Evolutionary conservation across 1,140 invertebrate species (phyloP), one percentile per base, ranked within the genome.

Genomic region (Ostrea edulis): DNA sequence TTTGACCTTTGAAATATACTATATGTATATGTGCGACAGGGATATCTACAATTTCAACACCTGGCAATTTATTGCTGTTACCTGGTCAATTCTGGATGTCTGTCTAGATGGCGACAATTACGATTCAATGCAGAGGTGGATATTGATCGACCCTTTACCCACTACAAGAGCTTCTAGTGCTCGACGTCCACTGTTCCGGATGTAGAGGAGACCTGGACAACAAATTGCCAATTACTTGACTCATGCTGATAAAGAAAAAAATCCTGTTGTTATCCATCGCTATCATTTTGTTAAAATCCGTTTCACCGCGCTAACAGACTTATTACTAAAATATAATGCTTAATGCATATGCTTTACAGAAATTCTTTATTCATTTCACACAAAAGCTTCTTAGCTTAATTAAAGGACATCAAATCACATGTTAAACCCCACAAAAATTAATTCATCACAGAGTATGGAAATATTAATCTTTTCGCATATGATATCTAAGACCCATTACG

Each of bases 351-450:
- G 68, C 29, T 77, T 35, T 29, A 29, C 68, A 77, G 29, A 77
- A 77, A 29, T 77, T 77, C 68, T 77, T 35, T 77, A 77, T 77
- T 77, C 68, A 77, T 14, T 77, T 77, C 14, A 77, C 68, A 77
- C 68, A 77, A 77, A 77, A 77, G 68, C 68, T 77, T 22, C 68
- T 77, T 77, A 35, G 68, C 14, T 77, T 77, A 77, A 77, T 77
- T 77, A 77, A 14, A 77, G 9, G 68, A 77, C 68, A 77, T 25
- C 68, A 29, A 9, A 77, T 77, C 68, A 77, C 68, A 35, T 77
- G 25, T 77, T 29, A 77, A 77, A 35, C 12, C 68, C 68, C 22
- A 11, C 9, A 77, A 25, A 77, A 77, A 29, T 77, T 8, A 77
- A 77, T 77, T 77, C 68, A 77, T 77, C 68, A 25, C 12, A 25